Conservation (phyloP, 2,797 vertebrate species). For the Anas bernieri region DNA sequence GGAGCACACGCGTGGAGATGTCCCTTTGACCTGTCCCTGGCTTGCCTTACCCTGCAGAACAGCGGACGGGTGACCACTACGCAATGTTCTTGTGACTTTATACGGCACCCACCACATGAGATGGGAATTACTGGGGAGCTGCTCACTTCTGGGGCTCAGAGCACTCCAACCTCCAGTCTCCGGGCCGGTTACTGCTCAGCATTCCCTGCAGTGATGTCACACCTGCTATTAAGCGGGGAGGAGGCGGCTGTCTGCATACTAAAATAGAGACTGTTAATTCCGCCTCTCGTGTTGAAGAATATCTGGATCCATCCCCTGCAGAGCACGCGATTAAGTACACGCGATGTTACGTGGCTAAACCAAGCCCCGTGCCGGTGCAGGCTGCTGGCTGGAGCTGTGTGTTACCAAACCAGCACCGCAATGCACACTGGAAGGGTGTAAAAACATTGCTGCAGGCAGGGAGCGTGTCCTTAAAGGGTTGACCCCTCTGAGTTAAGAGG, state of each 20-base stretch:
- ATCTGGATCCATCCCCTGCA: neutral
- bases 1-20: accelerated
- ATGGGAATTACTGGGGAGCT: neutral
- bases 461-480: accelerated
- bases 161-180: neutral
- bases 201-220: neutral
- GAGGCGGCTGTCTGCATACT: neutral
- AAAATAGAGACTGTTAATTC: neutral
- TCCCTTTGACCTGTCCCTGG: neutral
- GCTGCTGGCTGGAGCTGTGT: neutral
- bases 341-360: accelerated
- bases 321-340: neutral
- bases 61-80: accelerated
- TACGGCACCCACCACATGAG: accelerated
- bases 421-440: neutral
- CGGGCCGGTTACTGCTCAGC: neutral
- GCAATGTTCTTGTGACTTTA: accelerated
- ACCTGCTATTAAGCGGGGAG: neutral
- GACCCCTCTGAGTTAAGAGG: neutral
- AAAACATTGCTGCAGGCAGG: neutral
- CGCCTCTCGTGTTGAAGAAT: neutral
- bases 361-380: neutral
- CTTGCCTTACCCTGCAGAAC: neutral
- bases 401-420: neutral
- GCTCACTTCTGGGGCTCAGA: neutral